Conservation (phyloP, 2,797 vertebrate species). For the Characodon lateralis region DNA sequence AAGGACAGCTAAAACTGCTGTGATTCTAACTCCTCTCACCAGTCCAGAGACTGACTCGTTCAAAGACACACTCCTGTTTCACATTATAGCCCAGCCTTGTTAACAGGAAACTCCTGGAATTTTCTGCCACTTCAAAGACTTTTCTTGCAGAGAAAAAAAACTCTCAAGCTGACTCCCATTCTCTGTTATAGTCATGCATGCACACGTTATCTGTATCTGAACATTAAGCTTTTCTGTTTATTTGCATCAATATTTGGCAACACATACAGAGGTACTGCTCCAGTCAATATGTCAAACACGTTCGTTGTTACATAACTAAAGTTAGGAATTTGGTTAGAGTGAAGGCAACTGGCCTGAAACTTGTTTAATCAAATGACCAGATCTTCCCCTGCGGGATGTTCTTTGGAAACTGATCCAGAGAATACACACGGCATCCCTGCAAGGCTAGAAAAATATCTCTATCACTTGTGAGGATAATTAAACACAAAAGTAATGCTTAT, state of each 20-base stretch:
- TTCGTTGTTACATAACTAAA: neutral
- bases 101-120: slow-evolving; percentile 80
- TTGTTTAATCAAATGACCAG: neutral
- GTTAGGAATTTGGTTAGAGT: neutral
- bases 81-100: slow-evolving; percentile 70
- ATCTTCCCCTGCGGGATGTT: neutral
- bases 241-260: neutral
- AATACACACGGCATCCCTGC: neutral
- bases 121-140: slow-evolving; percentile 77
- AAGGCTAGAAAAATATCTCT: neutral
- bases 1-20: slow-evolving; percentile 13
- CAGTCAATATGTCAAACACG: slow-evolving; percentile 3
- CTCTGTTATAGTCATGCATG: neutral
- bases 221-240: slow-evolving; percentile 13
- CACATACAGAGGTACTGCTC: neutral
- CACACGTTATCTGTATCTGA: neutral
- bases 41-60: slow-evolving; percentile 47
- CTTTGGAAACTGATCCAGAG: neutral
- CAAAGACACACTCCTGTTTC: slow-evolving; percentile 72
- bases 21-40: slow-evolving; percentile 36
- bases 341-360: neutral
- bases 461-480: neutral
- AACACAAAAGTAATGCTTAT: neutral
- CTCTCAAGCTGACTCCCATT: slow-evolving; percentile 9
- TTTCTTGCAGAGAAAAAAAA: slow-evolving; percentile 37